These are phyloP conservation scores for Diuraphis noxia DNA, from an alignment of 1,140 invertebrate genomes.

Conservation along the genomic window DNA sequence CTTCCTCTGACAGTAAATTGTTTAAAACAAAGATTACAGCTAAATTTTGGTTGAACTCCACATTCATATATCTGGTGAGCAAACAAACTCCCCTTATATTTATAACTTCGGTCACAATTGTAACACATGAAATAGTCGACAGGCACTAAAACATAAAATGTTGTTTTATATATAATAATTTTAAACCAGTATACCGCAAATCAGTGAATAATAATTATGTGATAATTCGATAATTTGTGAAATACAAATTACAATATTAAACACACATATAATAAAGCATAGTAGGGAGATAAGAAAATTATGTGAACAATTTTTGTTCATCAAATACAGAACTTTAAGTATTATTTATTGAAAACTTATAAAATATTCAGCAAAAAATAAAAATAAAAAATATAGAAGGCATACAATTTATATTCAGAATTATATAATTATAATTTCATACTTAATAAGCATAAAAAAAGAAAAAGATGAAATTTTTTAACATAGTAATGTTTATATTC, in stretches of 20 bases:
- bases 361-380: neutral
- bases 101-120: constrained; percentile 53
- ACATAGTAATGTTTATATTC: neutral
- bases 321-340: neutral
- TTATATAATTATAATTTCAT: neutral
- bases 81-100: constrained; percentile 52
- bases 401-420: too few relatives aligned
- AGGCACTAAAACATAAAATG: neutral
- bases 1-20: constrained; percentile 20
- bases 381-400: too few relatives aligned
- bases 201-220: neutral
- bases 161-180: neutral
- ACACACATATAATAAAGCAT: neutral
- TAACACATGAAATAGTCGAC: neutral
- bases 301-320: too few relatives aligned
- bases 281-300: neutral
- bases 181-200: neutral
- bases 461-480: neutral
- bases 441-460: neutral
- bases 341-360: neutral
- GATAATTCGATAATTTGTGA: neutral
- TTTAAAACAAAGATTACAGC: constrained; percentile 55
- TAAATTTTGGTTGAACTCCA: constrained; percentile 58
- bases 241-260: neutral
- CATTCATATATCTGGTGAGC: constrained; percentile 58